phyloP scores from a whole-genome alignment of 2,888 invertebrate species.

The Thereva nobilitata region DNA sequence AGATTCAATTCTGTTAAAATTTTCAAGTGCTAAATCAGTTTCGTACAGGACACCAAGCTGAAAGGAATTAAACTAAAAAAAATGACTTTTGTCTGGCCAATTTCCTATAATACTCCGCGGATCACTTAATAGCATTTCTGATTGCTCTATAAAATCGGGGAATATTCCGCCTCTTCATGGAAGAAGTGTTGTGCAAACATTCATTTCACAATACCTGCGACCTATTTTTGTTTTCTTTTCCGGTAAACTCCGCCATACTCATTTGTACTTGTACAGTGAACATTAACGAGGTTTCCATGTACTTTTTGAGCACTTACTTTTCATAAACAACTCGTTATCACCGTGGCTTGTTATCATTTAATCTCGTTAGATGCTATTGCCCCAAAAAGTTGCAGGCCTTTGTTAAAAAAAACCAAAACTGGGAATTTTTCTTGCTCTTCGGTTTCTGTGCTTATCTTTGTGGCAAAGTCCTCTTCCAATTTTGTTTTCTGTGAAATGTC shows the following conservation, averaged over 20 bases:
- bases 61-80: not conserved
- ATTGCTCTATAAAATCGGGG: not conserved
- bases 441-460: too few relatives aligned
- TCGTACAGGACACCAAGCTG: not conserved
- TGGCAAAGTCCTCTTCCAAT: too few relatives aligned
- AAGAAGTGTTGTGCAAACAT: not conserved
- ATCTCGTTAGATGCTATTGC: conserved; percentile 20
- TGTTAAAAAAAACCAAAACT: too few relatives aligned
- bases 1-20: conserved; percentile 12
- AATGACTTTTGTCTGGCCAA: too few relatives aligned
- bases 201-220: conserved; percentile 2
- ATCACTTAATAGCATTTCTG: not conserved
- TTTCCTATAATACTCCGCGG: not conserved
- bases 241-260: not conserved
- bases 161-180: not conserved
- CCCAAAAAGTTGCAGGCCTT: conserved; percentile 14
- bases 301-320: conserved; percentile 21
- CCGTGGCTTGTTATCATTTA: conserved; percentile 20
- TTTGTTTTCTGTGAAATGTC: too few relatives aligned
- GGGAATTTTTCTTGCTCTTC: too few relatives aligned
- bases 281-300: conserved; percentile 27
- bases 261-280: conserved; percentile 9
- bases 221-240: conserved; percentile 1
- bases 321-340: conserved; percentile 24
- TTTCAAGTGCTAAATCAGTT: conserved; percentile 21